These are phyloP conservation scores for Leptopilina syphax DNA, from an alignment of 2,888 invertebrate species.

Conservation along the genomic window DNA sequence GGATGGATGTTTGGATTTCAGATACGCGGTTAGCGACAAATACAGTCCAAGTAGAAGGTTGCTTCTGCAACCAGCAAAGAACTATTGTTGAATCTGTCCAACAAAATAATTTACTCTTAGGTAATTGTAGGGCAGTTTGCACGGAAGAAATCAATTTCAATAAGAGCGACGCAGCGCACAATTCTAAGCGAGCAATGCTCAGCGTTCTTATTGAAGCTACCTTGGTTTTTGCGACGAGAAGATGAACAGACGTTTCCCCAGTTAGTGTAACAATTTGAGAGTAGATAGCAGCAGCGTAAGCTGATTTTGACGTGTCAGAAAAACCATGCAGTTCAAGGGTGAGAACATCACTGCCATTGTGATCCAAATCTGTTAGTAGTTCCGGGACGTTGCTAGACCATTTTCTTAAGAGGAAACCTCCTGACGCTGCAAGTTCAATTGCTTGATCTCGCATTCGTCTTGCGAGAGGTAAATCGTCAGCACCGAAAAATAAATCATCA, in stretches of 20 bases:
- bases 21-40: not conserved
- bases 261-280: not conserved
- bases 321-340: not conserved
- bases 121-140: too few relatives aligned
- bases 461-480: not conserved
- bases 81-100: not conserved
- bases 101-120: not conserved
- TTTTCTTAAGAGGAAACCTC: not conserved
- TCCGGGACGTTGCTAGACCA: not conserved
- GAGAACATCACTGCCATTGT: not conserved
- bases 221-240: not conserved
- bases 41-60: not conserved
- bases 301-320: not conserved
- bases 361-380: not conserved
- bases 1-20: not conserved
- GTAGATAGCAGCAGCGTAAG: not conserved
- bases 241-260: not conserved
- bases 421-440: not conserved
- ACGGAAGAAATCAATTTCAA: not conserved
- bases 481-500: not conserved
- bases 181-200: not conserved
- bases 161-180: not conserved
- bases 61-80: not conserved
- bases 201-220: not conserved
- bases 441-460: not conserved